Evolutionary conservation across 2,888 invertebrate species (phyloP).

Genomic region (Oxytorus armatus): DNA sequence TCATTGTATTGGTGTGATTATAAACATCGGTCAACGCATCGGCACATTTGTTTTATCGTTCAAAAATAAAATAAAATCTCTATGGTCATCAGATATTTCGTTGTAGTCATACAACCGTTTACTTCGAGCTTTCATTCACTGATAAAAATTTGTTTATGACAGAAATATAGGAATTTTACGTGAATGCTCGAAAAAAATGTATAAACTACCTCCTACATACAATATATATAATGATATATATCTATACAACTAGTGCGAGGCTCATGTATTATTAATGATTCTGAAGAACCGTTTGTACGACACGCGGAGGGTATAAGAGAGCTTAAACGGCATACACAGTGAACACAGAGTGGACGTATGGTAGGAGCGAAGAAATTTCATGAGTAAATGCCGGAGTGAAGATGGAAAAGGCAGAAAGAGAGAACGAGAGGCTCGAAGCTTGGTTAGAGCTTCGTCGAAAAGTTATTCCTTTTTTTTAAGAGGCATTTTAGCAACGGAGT

Average conservation of each 20-base stretch:
- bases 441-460: constrained; percentile 67
- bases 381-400: neutral
- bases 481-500: constrained; percentile 30
- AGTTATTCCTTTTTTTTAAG: constrained; percentile 63
- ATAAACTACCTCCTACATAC: too few species aligned
- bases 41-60: too few species aligned
- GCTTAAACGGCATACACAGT: constrained; percentile 12
- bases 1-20: too few species aligned
- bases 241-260: constrained; percentile 73
- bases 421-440: constrained; percentile 67
- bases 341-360: constrained; percentile 20
- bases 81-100: neutral
- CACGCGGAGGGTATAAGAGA: constrained; percentile 62
- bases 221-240: constrained; percentile 58
- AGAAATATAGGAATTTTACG: neutral
- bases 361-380: constrained; percentile 28
- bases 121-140: neutral
- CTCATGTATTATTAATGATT: constrained; percentile 82
- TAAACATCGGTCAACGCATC: too few species aligned
- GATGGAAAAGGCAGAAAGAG: constrained; percentile 13
- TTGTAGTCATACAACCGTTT: neutral
- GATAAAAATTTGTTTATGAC: neutral
- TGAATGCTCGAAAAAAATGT: constrained; percentile 76
- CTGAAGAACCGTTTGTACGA: constrained; percentile 66
- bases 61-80: neutral